Evolutionary conservation across 2,797 vertebrate species (phyloP).

Genomic region (Numenius phaeopus): DNA sequence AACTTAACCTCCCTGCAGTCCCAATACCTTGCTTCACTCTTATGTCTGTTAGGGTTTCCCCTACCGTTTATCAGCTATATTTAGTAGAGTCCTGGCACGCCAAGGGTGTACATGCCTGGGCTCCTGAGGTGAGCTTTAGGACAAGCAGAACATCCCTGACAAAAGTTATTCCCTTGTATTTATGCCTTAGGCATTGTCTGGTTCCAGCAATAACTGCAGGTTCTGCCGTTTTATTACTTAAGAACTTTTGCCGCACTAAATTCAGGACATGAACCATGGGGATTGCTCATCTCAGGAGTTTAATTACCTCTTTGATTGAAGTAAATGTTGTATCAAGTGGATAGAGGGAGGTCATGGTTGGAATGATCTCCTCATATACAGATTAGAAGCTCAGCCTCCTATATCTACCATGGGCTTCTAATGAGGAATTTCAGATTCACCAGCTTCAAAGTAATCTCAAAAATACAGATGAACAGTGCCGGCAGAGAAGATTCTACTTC

Average conservation of each 20-base stretch:
- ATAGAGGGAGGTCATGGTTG: constrained; percentile 8
- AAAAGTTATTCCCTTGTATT: not conserved
- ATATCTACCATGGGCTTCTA: not conserved
- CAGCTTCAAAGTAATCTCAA: constrained; percentile 31
- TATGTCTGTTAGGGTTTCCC: not conserved
- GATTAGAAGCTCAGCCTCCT: not conserved
- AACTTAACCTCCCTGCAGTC: not conserved
- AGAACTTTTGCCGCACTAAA: not conserved
- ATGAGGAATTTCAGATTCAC: constrained; percentile 27
- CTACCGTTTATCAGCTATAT: not conserved
- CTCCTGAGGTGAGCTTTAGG: not conserved
- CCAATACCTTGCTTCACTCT: not conserved
- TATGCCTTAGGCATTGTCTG: not conserved
- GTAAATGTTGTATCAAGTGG: constrained; percentile 31
- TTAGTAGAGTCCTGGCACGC: not conserved
- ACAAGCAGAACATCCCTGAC: not conserved
- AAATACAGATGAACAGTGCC: not conserved
- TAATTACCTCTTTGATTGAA: constrained; percentile 59
- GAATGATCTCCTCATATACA: not conserved
- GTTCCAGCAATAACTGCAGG: not conserved
- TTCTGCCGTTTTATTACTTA: not conserved
- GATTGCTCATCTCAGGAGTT: constrained; percentile 34
- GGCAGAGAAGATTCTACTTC: not conserved
- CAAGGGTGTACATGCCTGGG: not conserved
- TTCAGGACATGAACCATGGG: not conserved